Base-by-base conservation (phyloP, 37 sponge, comb jelly and placozoan genomes). In the Axinella damicornis region DNA sequence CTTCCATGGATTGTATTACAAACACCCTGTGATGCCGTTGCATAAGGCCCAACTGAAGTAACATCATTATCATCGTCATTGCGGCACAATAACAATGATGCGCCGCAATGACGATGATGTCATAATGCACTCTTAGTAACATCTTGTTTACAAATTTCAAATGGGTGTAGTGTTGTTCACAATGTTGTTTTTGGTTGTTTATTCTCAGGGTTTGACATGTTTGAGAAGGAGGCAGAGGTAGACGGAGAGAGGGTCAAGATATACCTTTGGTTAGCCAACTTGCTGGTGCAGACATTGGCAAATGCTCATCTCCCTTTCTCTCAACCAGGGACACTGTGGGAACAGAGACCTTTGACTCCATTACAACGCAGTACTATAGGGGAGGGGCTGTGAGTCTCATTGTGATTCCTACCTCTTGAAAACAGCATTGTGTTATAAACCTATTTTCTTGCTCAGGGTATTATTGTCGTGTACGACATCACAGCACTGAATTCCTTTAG, bases 321-420 rank as follows among this genome's bases (percentile, higher is more conserved):
- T 68, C 0, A n/a, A n/a, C n/a, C 55, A 91, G 91, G 91, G 91
- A 91, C 57, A 91, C 91, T 24, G 82, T 76, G 35, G 91, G 91
- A 0, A 86, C 87, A 5, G 91, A 91, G 77, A 41, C 64, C 2
- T 91, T 83, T 86, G 91, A 91, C 82, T 91, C 91, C 30, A 91
- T 91, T 34, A 91, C 91, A 30, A 91, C 91, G 14, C 76, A 74
- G 61, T 91, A 91, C 76, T 91, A 91, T 37, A 53, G 91, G 62
- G 91, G 91, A 53, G 91, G 83, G 53, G 78, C 91, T 31, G 91
- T 91, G 63, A 86, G 91, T 91, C 22, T 0, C 67, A 2, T 20
- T 30, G 15, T 35, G 53, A n/a, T n/a, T 69, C 2, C 15, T 58
- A 4, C 25, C 30, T 17, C 5, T 6, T 73, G 55, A 46, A 28